phyloP scores from a whole-genome alignment of 1,140 invertebrate genomes.

The Chlorops oryzae region DNA sequence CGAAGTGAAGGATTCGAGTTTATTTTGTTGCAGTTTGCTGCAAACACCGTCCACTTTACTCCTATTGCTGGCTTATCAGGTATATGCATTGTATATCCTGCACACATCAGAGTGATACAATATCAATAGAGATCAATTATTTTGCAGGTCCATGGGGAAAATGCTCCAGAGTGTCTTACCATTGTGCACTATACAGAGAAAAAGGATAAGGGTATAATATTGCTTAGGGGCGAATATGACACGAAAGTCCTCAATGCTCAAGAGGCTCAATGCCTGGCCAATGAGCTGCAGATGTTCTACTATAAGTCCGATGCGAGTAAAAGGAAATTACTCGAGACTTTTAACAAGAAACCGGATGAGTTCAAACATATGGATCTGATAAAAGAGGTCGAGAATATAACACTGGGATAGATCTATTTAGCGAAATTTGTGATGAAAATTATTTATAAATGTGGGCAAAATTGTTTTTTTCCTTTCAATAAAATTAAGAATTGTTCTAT shows the following conservation, averaged over 20 bases:
- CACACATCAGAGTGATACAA: not conserved
- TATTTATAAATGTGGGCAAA: not conserved
- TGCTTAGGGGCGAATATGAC: slow-evolving; percentile 86
- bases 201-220: slow-evolving; percentile 68
- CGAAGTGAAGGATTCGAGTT: slow-evolving; percentile 83
- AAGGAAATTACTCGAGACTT: slow-evolving; percentile 61
- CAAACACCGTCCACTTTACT: slow-evolving; percentile 76
- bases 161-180: slow-evolving; percentile 82
- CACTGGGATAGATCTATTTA: slow-evolving; percentile 41
- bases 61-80: slow-evolving; percentile 80
- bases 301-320: slow-evolving; percentile 59
- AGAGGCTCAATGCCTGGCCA: slow-evolving; percentile 79
- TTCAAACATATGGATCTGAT: slow-evolving; percentile 83
- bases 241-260: slow-evolving; percentile 67
- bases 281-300: slow-evolving; percentile 83
- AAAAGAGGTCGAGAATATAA: slow-evolving; percentile 69
- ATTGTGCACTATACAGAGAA: slow-evolving; percentile 79
- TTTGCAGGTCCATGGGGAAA: slow-evolving; percentile 75
- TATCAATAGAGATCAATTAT: slow-evolving; percentile 3
- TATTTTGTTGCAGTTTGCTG: slow-evolving; percentile 70
- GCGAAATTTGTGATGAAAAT: not conserved
- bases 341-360: slow-evolving; percentile 64
- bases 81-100: slow-evolving; percentile 29
- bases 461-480: not conserved
- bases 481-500: not conserved